Percentiles rank a stretch among this genome's conserved stretches.
Conservation (phyloP, 1,140 invertebrate species). For the Stenopsyche tienmushanensis region DNA sequence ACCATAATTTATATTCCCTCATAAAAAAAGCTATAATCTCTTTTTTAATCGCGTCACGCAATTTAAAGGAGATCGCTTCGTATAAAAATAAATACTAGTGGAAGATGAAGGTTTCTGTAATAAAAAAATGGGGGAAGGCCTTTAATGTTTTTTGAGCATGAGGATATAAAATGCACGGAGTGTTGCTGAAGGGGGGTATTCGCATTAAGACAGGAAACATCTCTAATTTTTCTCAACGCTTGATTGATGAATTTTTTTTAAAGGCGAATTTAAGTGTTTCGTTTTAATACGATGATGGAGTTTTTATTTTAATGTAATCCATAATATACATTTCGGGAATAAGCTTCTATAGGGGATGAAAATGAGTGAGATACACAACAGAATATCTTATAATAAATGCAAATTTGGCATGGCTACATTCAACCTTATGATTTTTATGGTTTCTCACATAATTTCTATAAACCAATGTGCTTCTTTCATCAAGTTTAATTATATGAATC, state of each 20-base stretch:
- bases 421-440: too few relatives aligned
- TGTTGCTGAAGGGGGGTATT: too few relatives aligned
- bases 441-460: too few relatives aligned
- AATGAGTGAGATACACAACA: too few relatives aligned
- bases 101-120: slow-evolving; percentile 23
- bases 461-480: too few relatives aligned
- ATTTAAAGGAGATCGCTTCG: slow-evolving; percentile 36
- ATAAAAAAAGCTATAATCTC: slow-evolving; percentile 40
- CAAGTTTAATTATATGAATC: too few relatives aligned
- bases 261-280: too few relatives aligned
- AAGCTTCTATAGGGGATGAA: too few relatives aligned
- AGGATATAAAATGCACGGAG: slow-evolving; percentile 25
- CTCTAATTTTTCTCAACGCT: background rate
- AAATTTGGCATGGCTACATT: too few relatives aligned
- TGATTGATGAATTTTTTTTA: background rate
- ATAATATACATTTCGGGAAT: background rate
- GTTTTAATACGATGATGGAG: background rate
- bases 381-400: too few relatives aligned
- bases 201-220: too few relatives aligned
- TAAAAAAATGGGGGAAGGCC: slow-evolving; percentile 29
- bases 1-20: slow-evolving; percentile 39
- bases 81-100: slow-evolving; percentile 27
- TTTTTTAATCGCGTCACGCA: slow-evolving; percentile 43
- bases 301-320: background rate
- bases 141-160: slow-evolving; percentile 39